These are phyloP conservation scores for Drosophila albomicans DNA, from an alignment of 1,140 invertebrate species.

Conservation along the genomic window DNA sequence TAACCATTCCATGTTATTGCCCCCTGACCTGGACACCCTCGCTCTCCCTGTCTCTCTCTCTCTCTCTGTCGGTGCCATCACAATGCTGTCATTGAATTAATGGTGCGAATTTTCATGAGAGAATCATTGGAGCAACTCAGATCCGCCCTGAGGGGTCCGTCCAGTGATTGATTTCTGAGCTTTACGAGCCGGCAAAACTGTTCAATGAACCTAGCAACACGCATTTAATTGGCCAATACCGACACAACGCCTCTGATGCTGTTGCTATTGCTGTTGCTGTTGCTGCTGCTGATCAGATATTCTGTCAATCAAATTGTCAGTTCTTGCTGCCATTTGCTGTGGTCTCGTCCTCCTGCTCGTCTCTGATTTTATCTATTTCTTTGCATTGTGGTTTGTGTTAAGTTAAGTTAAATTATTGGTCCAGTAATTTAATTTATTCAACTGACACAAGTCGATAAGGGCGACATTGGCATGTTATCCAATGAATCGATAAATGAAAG, in stretches of 20 bases:
- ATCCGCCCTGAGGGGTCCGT: constrained; percentile 2
- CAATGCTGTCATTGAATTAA: constrained; percentile 74
- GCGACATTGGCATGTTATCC: neutral
- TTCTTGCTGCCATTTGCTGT: constrained; percentile 26
- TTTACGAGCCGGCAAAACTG: constrained; percentile 57
- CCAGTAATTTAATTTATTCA: constrained; percentile 66
- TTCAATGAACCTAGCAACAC: constrained; percentile 76
- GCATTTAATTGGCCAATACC: constrained; percentile 67
- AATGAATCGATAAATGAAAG: constrained; percentile 22
- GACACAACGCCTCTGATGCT: constrained; percentile 36
- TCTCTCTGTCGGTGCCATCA: neutral
- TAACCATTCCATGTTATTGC: constrained; percentile 41
- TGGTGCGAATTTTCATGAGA: constrained; percentile 80
- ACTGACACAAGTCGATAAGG: constrained; percentile 8
- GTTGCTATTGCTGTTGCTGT: constrained; percentile 10
- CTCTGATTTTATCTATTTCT: neutral
- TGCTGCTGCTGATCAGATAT: constrained; percentile 33
- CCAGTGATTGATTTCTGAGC: constrained; percentile 67
- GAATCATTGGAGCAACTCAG: constrained; percentile 48
- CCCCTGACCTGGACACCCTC: constrained; percentile 14
- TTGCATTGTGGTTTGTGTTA: constrained; percentile 34
- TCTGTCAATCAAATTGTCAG: constrained; percentile 73
- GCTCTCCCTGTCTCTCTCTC: neutral
- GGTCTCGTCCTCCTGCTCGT: neutral
- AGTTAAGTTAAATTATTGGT: constrained; percentile 54